Evolutionary conservation across 2,797 vertebrate genomes (phyloP).

Genomic region (Remorina albescens): DNA sequence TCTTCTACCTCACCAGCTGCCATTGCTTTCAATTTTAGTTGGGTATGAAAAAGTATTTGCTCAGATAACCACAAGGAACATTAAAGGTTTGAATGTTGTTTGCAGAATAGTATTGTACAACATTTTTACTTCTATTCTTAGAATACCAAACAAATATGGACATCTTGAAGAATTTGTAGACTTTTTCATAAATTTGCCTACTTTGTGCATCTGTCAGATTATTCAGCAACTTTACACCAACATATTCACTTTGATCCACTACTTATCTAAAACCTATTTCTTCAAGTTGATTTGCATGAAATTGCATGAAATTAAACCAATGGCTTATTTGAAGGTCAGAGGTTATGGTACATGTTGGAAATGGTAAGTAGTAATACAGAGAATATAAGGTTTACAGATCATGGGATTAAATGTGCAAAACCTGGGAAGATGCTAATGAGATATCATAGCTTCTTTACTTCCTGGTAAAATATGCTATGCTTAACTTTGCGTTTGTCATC

Average conservation of each 20-base stretch:
- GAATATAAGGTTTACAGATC: not conserved
- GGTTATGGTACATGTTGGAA: not conserved
- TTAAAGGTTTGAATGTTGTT: not conserved
- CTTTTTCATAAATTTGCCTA: not conserved
- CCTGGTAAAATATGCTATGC: not conserved
- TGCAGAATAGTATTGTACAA: not conserved
- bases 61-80: not conserved
- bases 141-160: not conserved
- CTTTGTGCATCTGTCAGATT: not conserved
- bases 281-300: not conserved
- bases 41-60: not conserved
- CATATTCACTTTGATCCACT: not conserved
- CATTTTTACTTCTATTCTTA: not conserved
- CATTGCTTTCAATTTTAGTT: not conserved
- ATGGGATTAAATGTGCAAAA: not conserved
- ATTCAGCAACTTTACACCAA: not conserved
- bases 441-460: not conserved
- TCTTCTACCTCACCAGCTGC: not conserved
- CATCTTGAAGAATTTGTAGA: not conserved
- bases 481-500: conserved; percentile 35
- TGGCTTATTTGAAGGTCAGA: not conserved
- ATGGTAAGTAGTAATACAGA: too few species aligned
- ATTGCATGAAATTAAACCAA: not conserved
- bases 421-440: not conserved
- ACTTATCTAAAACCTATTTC: not conserved